Evolutionary conservation across 1,140 invertebrate species (phyloP), one percentile per base, ranked within the genome.

Genomic region (Dendrolimus punctatus): DNA sequence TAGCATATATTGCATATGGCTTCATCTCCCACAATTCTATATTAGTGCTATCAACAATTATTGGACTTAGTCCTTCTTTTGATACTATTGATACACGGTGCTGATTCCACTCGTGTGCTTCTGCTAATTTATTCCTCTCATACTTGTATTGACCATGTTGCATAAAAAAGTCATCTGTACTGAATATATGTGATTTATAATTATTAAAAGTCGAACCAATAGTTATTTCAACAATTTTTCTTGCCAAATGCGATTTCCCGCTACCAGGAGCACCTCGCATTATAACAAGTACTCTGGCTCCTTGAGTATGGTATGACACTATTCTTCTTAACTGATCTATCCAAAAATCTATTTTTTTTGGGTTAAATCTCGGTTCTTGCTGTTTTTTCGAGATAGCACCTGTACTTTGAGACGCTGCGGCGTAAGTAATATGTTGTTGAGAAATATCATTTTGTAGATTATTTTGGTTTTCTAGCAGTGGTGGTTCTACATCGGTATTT

Each of bases 11-110:
- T 1, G 91, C 88, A 82, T 97, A 96, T 0, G 90, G 87, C 56
- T 89, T 77, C 92, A 96, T 95, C 84, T 97, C 94, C 94, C 94
- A 95, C 10, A 86, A 56, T 76, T 91, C 84, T 7, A 90, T 89
- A 74, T 97, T 96, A 3, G 96, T 97, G 71, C 97, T 97, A 73
- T 97, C 96, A 55, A 98, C 90, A 51, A 98, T 91, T 36, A 98
- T 86, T 5, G 95, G 95, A 77, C 91, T 93, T 40, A 88, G 72
- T 0, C 91, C 91, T 46, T 85, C 57, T 4, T 60, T 62, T 42
- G 92, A 83, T 3, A 89, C 90, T 6, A 87, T 59, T 39, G 66
- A 60, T 2, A 92, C 92, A 53, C 89, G 78, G 1, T 80, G 71
- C 60, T 92, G 90, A 83, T 93, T 95, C 89, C 90, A 93, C 0